A percentile compares a stretch with the other conserved stretches of the same genome.
Conservation (phyloP, 1,140 invertebrate species). For the Helicorthomorpha holstii region DNA sequence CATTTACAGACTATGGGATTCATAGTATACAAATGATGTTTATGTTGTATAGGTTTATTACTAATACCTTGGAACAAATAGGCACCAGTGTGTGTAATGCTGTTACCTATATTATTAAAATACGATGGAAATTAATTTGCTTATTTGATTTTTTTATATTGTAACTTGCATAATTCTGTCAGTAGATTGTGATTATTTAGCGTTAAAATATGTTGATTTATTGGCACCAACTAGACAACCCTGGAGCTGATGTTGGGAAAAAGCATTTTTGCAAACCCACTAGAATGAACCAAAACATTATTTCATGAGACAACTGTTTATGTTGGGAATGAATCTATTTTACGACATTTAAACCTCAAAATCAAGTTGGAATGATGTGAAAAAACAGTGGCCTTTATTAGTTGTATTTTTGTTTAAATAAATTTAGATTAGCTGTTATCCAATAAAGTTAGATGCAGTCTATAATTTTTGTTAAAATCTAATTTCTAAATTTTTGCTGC, state of each 20-base stretch:
- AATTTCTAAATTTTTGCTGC: too few species aligned
- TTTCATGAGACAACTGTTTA: too few species aligned
- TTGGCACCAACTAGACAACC: neutral
- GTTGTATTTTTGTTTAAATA: too few species aligned
- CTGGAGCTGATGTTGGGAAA: neutral
- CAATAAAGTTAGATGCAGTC: too few species aligned
- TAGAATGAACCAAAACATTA: too few species aligned
- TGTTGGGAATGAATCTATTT: too few species aligned
- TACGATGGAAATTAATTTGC: neutral
- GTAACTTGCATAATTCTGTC: slow-evolving; percentile 53
- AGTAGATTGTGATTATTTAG: slow-evolving; percentile 25
- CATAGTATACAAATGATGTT: neutral
- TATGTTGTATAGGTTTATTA: neutral
- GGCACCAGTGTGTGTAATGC: slow-evolving; percentile 33
- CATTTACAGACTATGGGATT: too few species aligned
- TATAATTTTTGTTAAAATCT: too few species aligned
- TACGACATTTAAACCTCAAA: too few species aligned
- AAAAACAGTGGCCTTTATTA: too few species aligned
- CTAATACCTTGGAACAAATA: slow-evolving; percentile 46
- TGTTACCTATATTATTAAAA: neutral
- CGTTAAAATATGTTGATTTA: slow-evolving; percentile 1
- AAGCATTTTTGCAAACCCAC: neutral
- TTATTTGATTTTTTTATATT: slow-evolving; percentile 23
- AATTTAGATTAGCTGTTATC: too few species aligned
- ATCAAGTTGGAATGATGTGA: too few species aligned